Evolutionary conservation across 2,797 vertebrate genomes (phyloP).

Genomic region (Sebastiscus albofasciatus): DNA sequence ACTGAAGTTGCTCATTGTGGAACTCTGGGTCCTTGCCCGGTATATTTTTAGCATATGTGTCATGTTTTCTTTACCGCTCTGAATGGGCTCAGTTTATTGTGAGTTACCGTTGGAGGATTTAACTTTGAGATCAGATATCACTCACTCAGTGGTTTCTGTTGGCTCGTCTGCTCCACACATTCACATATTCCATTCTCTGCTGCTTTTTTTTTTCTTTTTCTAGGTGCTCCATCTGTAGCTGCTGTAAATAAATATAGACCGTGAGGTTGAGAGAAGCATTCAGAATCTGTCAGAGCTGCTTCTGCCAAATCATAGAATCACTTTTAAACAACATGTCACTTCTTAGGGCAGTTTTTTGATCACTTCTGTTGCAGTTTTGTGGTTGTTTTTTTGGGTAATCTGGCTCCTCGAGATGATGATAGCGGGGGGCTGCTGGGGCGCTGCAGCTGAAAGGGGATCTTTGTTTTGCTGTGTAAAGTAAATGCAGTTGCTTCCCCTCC

Average conservation of each 20-base stretch:
- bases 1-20: slow-evolving; percentile 63
- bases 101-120: slow-evolving; percentile 58
- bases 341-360: neutral
- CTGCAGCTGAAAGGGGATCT: slow-evolving; percentile 71
- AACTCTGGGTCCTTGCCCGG: slow-evolving; percentile 60
- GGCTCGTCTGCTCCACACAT: slow-evolving; percentile 36
- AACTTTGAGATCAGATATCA: slow-evolving; percentile 71
- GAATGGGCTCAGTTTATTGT: slow-evolving; percentile 72
- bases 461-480: slow-evolving; percentile 73
- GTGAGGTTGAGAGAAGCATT: slow-evolving; percentile 4
- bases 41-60: slow-evolving; percentile 76
- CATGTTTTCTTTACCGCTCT: slow-evolving; percentile 73
- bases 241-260: slow-evolving; percentile 40
- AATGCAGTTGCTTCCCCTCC: slow-evolving; percentile 40
- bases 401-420: slow-evolving; percentile 40
- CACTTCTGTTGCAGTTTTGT: neutral
- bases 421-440: slow-evolving; percentile 23
- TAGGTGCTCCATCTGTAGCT: slow-evolving; percentile 27
- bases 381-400: slow-evolving; percentile 1
- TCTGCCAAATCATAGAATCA: neutral
- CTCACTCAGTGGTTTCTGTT: slow-evolving; percentile 64
- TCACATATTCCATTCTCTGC: slow-evolving; percentile 65
- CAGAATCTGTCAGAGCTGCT: neutral
- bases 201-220: neutral
- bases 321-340: neutral